Base-by-base conservation (phyloP, 1,140 invertebrate genomes). In the Aphaenogaster ashmeadi region DNA sequence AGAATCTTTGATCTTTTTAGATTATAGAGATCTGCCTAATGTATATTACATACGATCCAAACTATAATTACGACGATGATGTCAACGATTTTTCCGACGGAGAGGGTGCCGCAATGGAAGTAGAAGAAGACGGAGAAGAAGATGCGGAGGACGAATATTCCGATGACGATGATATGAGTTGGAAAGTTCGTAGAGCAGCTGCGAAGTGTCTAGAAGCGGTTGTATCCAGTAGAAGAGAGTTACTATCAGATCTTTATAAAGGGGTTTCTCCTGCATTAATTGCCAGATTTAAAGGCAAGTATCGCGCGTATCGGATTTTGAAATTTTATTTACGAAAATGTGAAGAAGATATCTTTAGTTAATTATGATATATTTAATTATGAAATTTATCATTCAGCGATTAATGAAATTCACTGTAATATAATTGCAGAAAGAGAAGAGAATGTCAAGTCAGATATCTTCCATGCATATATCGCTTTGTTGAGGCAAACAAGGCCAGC, bases 151-250 rank as follows among this genome's bases (percentile, higher is more conserved):
- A 99, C 92, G 98, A 99, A 92, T 99, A 99, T 94, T 99, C 98
- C 54, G 99, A 99, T 95, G 99, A 99, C 95, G 99, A 99, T 94
- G 99, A 99, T 94, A 99, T 99, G 98, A 99, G 98, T 83, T 99
- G 99, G 99, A 99, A 99, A 96, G 98, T 96, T 60, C 96, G 99
- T 69, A 96, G 99, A 64, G 98, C 99, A 5, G 98, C 99, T 50
- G 99, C 99, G 0, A 99, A 99, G 95, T 99, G 99, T 94, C 95
- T 99, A 6, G 99, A 99, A 95, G 98, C 99, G 9, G 97, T 99
- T 27, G 98, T 99, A 86, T 96, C 97, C 0, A 99, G 98, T 0
- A 96, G 99, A 84, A 97, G 98, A 89, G 99, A 99, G 94, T 96
- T 99, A 88, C 95, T 99, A 33, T 95, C 97, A 9, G 98, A 99